Evolutionary conservation across 2,888 invertebrate genomes (phyloP), one percentile per base, ranked within the genome.

Genomic region (Machimus atricapillus): DNA sequence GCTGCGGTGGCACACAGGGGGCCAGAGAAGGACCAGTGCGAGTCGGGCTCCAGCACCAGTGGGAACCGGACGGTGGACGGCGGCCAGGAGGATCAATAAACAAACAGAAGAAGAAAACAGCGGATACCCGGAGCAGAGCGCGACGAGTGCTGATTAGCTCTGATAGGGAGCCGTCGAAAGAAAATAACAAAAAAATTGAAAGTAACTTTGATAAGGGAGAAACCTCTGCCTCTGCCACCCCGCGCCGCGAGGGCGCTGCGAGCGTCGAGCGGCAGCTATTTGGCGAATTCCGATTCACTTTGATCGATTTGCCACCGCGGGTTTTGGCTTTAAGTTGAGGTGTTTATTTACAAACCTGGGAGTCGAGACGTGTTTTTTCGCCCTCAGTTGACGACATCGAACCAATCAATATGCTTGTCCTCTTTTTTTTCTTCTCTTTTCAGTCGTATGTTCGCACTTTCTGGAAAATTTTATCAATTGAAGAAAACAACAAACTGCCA

Each of bases 261-360:
- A 66, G 66, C 23, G 23, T 0, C 23, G 19, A 66, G 14, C 23
- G 23, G 66, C 66, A 52, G n/a, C 46, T 78, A 78, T 43, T 40
- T 52, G 46, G 52, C 31, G 79, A 79, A 79, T 79, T 79, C 52
- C 23, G 31, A 79, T 31, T 79, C 56, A 23, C 23, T 31, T n/a
- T 52, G 52, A 79, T 79, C 52, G 79, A 79, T 27, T 79, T 27
- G 16, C 46, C n/a, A 40, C 52, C n/a, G 43, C 52, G 0, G 46
- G n/a, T n/a, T 79, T 40, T n/a, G 40, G 77, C 37, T 77, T 56
- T 16, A n/a, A 14, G 43, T 16, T 46, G 46, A 85, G 52, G 40
- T 74, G 73, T 76, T 74, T 85, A 86, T 56, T 73, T 86, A 86
- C 86, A 46, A 86, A 86, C 86, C 86, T 86, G 86, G 82, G 58